Base-by-base conservation (phyloP, 1,140 invertebrate species). In the Artemia franciscana region DNA sequence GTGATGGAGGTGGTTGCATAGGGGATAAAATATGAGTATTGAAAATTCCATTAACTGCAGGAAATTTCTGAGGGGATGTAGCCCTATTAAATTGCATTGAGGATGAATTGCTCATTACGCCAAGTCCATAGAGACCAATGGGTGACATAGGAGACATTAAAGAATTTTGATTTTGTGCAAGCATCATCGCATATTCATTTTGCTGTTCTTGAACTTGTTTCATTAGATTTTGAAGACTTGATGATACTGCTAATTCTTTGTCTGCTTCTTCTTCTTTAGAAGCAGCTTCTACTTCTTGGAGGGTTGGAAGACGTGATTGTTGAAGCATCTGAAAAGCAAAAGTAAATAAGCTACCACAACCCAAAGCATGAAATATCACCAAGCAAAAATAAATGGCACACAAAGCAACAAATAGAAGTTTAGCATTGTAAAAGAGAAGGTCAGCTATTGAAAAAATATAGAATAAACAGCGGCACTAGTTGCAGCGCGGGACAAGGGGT, bases 141-240 rank as follows among this genome's bases (percentile, higher is more conserved):
- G 39, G 39, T 12, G 39, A 51, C 39, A 51, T 51, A 18, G 39
- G 39, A 1, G 39, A 51, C 39, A 51, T 51, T 1, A 51, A 18
- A 12, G 12, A 15, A 3, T 51, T 51, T 51, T 51, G 39, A 18
- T 51, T 51, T 61, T 64, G 63, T 2, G 63, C 63, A 18, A 64
- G 26, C 4, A 64, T 60, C 30, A 64, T 61, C 24, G 63, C 57
- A 60, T 64, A 64, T 28, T 64, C 59, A 28, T 64, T 59, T 15
- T 64, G 63, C 57, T 64, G 63, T 7, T 64, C 27, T n/a, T 64
- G 63, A 12, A 64, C 56, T 27, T 62, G 60, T 18, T 64, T 59
- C 60, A 61, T 59, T 26, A 64, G 28, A 5, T 59, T 27, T 51
- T 51, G 39, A 18, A 51, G 39, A 18, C 39, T 51, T 15, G 39